These are phyloP conservation scores for Sphaerophoria taeniata DNA, from an alignment of 2,888 invertebrate genomes.

Conservation along the genomic window DNA sequence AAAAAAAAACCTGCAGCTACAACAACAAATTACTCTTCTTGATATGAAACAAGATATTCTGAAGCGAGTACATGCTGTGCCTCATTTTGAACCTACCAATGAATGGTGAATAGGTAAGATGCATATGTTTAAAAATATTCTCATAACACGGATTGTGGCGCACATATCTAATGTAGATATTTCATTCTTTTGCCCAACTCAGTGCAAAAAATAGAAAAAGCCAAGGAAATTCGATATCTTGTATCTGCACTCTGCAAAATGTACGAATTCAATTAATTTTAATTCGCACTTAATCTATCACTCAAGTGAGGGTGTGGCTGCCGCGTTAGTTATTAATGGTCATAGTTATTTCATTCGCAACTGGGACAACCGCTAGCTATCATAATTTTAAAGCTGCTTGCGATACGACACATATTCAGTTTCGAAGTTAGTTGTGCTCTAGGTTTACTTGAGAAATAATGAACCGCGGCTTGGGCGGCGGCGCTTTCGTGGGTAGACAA, in stretches of 20 bases:
- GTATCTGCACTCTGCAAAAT: conserved; percentile 68
- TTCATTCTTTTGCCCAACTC: neutral
- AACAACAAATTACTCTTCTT: conserved; percentile 42
- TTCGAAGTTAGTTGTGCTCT: conserved; percentile 72
- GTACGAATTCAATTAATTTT: conserved; percentile 74
- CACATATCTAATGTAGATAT: conserved; percentile 11
- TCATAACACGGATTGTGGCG: conserved; percentile 55
- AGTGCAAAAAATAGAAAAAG: conserved; percentile 23
- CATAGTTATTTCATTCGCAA: conserved; percentile 39
- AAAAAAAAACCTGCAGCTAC: conserved; percentile 37
- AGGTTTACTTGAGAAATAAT: conserved; percentile 57
- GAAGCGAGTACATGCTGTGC: conserved; percentile 68
- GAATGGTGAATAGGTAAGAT: conserved; percentile 26
- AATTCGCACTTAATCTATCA: conserved; percentile 75
- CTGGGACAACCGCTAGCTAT: conserved; percentile 10
- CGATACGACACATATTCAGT: conserved; percentile 44
- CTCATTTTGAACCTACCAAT: conserved; percentile 20
- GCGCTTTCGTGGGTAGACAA: conserved; percentile 61
- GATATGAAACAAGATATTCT: conserved; percentile 73
- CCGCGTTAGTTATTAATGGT: conserved; percentile 67
- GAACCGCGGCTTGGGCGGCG: conserved; percentile 8
- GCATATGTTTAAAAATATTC: conserved; percentile 59
- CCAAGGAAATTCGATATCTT: conserved; percentile 66
- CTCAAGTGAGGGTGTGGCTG: conserved; percentile 70
- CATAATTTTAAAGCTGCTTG: conserved; percentile 31